Evolutionary conservation across 2,888 invertebrate species (phyloP).

Genomic region (Andrena trimmerana): DNA sequence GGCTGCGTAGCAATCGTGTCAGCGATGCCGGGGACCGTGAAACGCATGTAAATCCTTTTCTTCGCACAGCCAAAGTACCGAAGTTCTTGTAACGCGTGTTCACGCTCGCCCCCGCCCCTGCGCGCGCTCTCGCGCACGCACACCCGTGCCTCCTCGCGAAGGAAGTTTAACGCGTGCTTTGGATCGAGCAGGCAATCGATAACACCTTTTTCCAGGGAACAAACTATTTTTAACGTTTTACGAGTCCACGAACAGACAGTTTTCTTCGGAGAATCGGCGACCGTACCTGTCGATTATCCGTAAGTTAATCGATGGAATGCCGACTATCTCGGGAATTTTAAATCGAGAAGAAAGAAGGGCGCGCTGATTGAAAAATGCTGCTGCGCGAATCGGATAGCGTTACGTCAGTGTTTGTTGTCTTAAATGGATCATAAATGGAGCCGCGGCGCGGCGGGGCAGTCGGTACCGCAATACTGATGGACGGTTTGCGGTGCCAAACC

Average conservation of each 20-base stretch:
- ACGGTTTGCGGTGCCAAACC: too few species aligned
- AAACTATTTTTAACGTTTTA: constrained; percentile 10
- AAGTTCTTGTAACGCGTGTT: constrained; percentile 28
- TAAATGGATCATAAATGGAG: too few species aligned
- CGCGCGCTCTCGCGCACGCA: constrained; percentile 3
- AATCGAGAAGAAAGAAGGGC: too few species aligned
- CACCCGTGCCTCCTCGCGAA: constrained; percentile 5
- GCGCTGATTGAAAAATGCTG: too few species aligned
- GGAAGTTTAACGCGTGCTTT: not conserved
- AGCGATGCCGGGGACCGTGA: constrained; percentile 80
- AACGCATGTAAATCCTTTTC: constrained; percentile 83
- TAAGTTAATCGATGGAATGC: too few species aligned
- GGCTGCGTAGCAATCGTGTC: constrained; percentile 82
- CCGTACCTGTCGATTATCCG: too few species aligned
- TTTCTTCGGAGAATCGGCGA: constrained; percentile 4
- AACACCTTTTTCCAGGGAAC: constrained; percentile 9
- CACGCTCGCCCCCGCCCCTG: constrained; percentile 10
- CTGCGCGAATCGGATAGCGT: too few species aligned
- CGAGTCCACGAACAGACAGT: not conserved
- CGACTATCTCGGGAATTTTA: too few species aligned
- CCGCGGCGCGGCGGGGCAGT: too few species aligned
- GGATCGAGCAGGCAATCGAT: constrained; percentile 13
- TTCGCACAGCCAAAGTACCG: constrained; percentile 59
- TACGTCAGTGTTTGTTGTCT: too few species aligned
- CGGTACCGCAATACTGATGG: too few species aligned